Base-by-base conservation (phyloP, 2,888 invertebrate species). In the Gortyna flavago region DNA sequence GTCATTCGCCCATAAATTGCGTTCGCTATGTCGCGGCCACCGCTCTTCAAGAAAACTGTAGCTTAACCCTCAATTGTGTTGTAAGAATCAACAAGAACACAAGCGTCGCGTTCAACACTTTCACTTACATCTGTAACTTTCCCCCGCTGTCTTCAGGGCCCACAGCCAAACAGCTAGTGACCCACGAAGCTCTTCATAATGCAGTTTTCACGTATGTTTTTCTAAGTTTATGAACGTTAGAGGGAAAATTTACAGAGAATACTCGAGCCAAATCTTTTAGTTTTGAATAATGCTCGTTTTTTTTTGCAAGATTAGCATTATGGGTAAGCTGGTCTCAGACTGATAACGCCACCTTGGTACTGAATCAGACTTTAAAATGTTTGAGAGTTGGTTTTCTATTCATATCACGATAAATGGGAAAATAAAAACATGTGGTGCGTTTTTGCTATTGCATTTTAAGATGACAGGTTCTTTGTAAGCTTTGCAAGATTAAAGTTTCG, bases 131-230 rank as follows among this genome's bases (percentile, higher is more conserved):
- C 18, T 13, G 25, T 11, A 35, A 8, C 0, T 21, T 38, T 13
- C 1, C 1, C 0, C 61, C 84, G 84, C 88, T 75, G 11, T 0
- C 84, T 74, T 72, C 8, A n/a, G 25, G 35, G 75, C 88, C 77
- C 69, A 7, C 61, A 59, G 2, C 66, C 44, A 72, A 81, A 84
- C 80, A 87, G 88, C 88, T 80, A 87, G 88, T 90, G 90, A 88
- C 89, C 88, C 83, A 82, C 84, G 87, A 82, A 88, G 81, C 88
- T 89, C 85, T 87, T 90, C 88, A 88, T 88, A 89, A 90, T 90
- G 89, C 91, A 91, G 89, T 92, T 92, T 90, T 90, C 92, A 90
- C 92, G 90, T 91, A 92, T 92, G 92, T 92, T 92, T 90, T 91
- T 91, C 88, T 90, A 92, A 90, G 88, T 91, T 91, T 92, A 90